These are phyloP conservation scores for Aphaenogaster ashmeadi DNA, from an alignment of 1,140 invertebrate genomes.

Conservation along the genomic window DNA sequence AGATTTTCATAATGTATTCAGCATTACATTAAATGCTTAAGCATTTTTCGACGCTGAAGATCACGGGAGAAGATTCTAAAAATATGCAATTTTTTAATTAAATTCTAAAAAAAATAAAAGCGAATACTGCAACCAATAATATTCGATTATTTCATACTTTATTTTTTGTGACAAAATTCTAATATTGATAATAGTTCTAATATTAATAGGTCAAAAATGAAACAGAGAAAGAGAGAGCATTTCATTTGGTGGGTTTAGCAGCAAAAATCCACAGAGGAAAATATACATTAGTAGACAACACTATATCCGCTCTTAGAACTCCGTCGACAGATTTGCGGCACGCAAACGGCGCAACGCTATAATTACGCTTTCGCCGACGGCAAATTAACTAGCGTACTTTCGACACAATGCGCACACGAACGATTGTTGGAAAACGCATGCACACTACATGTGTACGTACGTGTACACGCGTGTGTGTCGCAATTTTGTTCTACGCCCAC, in stretches of 20 bases:
- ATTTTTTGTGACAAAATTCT: background rate
- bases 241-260: background rate
- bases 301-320: conserved; percentile 32
- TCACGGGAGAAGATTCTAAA: background rate
- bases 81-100: background rate
- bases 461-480: background rate
- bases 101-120: background rate
- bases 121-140: background rate
- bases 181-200: background rate
- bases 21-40: background rate
- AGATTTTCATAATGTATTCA: background rate
- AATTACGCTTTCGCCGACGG: conserved; percentile 62
- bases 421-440: conserved; percentile 46
- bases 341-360: conserved; percentile 59
- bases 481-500: conserved; percentile 33
- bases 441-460: background rate
- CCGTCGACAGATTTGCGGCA: conserved; percentile 53
- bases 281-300: conserved; percentile 14
- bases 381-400: conserved; percentile 56
- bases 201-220: background rate
- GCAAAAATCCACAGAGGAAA: conserved; percentile 5
- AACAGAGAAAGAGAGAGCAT: background rate
- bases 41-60: background rate
- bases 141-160: background rate
- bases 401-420: conserved; percentile 49